These are phyloP conservation scores for Meta bourneti DNA, from an alignment of 2,888 invertebrate species.

Conservation along the genomic window DNA sequence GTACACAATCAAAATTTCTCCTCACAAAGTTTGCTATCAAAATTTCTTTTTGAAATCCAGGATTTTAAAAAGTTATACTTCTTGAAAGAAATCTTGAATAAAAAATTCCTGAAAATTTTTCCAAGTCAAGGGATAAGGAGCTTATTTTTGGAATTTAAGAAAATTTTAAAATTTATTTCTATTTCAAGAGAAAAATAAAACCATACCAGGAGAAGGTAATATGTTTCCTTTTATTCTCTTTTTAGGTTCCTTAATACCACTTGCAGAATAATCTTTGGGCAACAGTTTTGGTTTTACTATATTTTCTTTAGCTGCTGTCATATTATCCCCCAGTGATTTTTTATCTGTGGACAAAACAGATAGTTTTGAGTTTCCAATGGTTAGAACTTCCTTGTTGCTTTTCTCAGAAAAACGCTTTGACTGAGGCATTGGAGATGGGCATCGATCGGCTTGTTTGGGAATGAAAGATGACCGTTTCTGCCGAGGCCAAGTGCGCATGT, in stretches of 20 bases:
- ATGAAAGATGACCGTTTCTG: conserved; percentile 65
- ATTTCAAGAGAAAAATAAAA: too few relatives aligned
- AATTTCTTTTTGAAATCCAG: too few relatives aligned
- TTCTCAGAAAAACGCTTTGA: conserved; percentile 32
- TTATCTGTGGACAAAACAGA: not conserved
- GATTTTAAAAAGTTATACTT: too few relatives aligned
- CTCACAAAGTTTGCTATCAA: too few relatives aligned
- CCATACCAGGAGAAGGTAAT: conserved; percentile 63
- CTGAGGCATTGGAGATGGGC: conserved; percentile 67
- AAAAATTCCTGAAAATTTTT: too few relatives aligned
- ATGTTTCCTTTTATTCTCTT: conserved; percentile 36
- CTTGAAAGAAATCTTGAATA: too few relatives aligned
- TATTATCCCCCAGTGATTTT: not conserved
- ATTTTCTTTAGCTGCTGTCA: conserved; percentile 37
- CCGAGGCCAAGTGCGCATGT: conserved; percentile 63
- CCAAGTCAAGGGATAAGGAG: too few relatives aligned
- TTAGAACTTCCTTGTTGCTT: conserved; percentile 11
- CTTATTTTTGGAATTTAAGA: too few relatives aligned
- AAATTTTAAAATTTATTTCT: too few relatives aligned
- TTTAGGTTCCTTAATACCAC: conserved; percentile 5
- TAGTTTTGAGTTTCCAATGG: not conserved
- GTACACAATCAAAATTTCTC: too few relatives aligned
- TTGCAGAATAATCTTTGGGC: conserved; percentile 12
- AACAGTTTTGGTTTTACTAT: not conserved
- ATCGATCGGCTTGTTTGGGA: conserved; percentile 65